These are phyloP conservation scores for Alces alces DNA, from an alignment of 2,113 vertebrate genomes.

Conservation along the genomic window DNA sequence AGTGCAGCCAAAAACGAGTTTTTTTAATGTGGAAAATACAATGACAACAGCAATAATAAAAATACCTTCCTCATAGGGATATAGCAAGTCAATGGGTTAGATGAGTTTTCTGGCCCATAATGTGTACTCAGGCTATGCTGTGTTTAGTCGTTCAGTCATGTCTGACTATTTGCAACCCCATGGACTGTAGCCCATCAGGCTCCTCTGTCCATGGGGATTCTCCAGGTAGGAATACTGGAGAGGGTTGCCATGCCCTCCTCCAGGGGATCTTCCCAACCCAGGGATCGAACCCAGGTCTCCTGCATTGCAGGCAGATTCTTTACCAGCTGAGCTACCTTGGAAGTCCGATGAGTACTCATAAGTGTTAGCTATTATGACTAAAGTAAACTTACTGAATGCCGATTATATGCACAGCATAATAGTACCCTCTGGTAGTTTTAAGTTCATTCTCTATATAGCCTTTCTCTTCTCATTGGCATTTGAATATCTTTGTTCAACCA, in stretches of 20 bases:
- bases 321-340: background rate
- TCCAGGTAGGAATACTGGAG: background rate
- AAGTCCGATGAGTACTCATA: background rate
- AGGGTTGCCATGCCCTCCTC: background rate
- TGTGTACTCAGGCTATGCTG: background rate
- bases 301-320: background rate
- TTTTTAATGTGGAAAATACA: background rate
- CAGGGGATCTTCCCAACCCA: background rate
- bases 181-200: background rate
- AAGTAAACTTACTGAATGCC: background rate
- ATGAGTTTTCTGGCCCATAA: background rate
- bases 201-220: background rate
- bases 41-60: background rate
- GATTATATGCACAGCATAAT: rapidly evolving
- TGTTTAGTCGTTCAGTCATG: background rate
- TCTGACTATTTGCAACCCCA: background rate
- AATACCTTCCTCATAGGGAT: background rate
- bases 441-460: background rate
- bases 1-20: background rate
- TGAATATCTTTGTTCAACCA: background rate
- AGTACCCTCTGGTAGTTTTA: background rate
- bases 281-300: background rate
- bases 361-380: background rate
- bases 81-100: background rate
- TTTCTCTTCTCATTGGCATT: background rate